Base-by-base conservation (phyloP, 2,113 vertebrate genomes). In the Delphinus delphis region DNA sequence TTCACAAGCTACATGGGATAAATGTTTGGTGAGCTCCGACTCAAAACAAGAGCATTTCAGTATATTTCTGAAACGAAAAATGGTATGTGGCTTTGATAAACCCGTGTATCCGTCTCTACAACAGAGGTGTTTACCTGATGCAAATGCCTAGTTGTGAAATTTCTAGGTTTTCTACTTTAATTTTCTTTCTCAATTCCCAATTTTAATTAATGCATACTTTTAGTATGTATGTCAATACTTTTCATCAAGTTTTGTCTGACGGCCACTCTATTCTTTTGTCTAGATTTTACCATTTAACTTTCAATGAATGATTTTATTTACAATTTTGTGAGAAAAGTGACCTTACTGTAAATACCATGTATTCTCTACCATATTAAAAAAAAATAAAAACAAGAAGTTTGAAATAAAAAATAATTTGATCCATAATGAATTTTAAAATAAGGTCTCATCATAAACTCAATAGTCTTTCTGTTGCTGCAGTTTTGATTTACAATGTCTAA, bases 251-350 rank as follows among this genome's bases (percentile, higher is more conserved):
- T 65, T 74, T 70, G 31, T 63, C 36, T 87, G 36, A 91, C 50
- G 71, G 11, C 3, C 20, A 71, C 12, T 90, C 76, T 80, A 76
- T n/a, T 83, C 33, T 25, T 96, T 85, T 84, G 41, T 80, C 17
- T 80, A 68, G 15, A 88, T 89, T 90, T 88, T 74, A 87, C 5
- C 33, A 90, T 26, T 89, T 88, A 85, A 62, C 15, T 86, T 94
- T 85, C 41, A 85, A 6, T 36, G 3, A 23, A 68, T 70, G 14
- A 76, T 14, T 71, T 86, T 50, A 58, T 73, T 90, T 63, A 84
- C 2, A 93, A 74, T 73, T 94, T 92, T 63, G 0, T 80, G 11
- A n/a, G 12, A 21, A 95, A 33, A 81, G 55, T 77, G 20, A 67
- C 26, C 14, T 87, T 21, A 68, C 1, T 81, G 20, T 33, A 68